Conservation (phyloP, 1,140 invertebrate species). For the Aphelinus certus region DNA sequence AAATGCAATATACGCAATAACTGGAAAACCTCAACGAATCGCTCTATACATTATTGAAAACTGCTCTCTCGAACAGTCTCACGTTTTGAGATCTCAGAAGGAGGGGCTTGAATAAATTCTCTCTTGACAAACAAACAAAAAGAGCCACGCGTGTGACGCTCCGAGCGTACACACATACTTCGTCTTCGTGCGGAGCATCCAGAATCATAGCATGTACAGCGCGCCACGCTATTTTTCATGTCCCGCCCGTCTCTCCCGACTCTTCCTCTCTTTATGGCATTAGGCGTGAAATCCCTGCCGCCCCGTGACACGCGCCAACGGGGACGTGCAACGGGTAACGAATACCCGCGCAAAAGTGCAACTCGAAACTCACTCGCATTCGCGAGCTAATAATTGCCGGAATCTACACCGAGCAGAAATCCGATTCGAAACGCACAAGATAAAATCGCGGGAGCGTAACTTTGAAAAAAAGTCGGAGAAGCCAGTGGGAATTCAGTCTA, state of each 20-base stretch:
- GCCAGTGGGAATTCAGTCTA: no score
- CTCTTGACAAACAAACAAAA: background rate
- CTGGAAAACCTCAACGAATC: no score
- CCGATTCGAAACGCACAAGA: no score
- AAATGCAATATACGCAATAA: no score
- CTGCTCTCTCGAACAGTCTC: no score
- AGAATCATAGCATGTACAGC: conserved; percentile 10
- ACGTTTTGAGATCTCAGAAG: no score
- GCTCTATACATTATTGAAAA: no score
- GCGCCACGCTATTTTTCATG: conserved; percentile 15
- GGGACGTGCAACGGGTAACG: background rate
- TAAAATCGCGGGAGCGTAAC: background rate
- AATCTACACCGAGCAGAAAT: no score
- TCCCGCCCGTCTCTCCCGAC: background rate
- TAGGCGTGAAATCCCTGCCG: conserved; percentile 1
- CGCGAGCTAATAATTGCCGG: no score
- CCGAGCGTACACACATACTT: conserved; percentile 18
- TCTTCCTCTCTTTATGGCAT: background rate
- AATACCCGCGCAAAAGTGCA: background rate
- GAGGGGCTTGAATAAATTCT: background rate
- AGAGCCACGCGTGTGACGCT: background rate
- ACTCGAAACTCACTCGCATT: background rate
- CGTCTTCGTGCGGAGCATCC: background rate
- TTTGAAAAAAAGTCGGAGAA: no score
- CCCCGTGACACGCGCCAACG: background rate